phyloP scores from a whole-genome alignment of 2,888 invertebrate species.

The Nesidiocoris tenuis region DNA sequence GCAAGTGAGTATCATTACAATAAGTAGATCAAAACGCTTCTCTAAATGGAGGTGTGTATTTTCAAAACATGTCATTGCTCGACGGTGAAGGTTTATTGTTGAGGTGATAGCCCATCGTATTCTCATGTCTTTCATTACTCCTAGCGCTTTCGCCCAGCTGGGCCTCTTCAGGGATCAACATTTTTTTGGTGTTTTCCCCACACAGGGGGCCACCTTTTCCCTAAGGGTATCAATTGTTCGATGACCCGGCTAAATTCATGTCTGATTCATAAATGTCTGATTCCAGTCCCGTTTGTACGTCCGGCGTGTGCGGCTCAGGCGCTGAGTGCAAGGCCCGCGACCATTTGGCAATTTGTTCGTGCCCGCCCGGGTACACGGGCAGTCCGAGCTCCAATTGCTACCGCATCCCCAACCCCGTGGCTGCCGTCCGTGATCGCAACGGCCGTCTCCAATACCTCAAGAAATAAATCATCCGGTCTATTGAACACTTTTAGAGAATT shows the following conservation, averaged over 20 bases:
- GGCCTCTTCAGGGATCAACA: too few relatives aligned
- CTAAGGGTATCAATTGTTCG: too few relatives aligned
- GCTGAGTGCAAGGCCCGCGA: conserved; percentile 73
- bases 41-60: too few relatives aligned
- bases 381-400: conserved; percentile 61
- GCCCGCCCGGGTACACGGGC: conserved; percentile 67
- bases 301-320: conserved; percentile 66
- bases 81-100: too few relatives aligned
- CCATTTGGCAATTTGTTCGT: conserved; percentile 81
- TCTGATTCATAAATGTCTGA: too few relatives aligned
- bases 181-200: too few relatives aligned
- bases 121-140: too few relatives aligned
- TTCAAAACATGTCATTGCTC: not conserved
- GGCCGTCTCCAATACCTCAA: conserved; percentile 43
- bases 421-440: conserved; percentile 38
- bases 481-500: too few relatives aligned
- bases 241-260: too few relatives aligned
- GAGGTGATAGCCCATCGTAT: too few relatives aligned
- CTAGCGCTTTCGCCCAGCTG: too few relatives aligned
- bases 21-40: not conserved
- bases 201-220: too few relatives aligned
- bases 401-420: conserved; percentile 44
- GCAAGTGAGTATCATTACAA: conserved; percentile 15
- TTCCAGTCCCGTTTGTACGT: conserved; percentile 24
- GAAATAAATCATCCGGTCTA: conserved; percentile 9